These are phyloP conservation scores for Chaetodon auriga DNA, from an alignment of 2,113 vertebrate species.

Conservation along the genomic window DNA sequence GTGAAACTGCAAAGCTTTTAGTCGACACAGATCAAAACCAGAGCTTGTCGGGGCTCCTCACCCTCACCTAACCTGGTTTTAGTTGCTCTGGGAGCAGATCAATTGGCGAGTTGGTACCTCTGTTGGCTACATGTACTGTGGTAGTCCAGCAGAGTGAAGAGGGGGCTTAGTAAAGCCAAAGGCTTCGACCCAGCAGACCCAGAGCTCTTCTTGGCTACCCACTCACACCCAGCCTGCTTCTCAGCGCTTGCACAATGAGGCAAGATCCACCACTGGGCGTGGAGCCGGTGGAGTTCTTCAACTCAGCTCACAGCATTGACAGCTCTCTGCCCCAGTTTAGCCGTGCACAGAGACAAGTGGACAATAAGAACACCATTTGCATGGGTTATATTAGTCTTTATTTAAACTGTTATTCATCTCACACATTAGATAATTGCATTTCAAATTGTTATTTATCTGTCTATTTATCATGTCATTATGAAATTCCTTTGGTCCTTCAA, in stretches of 20 bases:
- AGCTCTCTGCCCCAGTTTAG: conserved; percentile 34
- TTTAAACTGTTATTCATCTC: conserved; percentile 88
- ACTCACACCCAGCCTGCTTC: background rate
- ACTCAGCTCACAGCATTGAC: conserved; percentile 20
- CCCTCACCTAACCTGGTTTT: conserved; percentile 45
- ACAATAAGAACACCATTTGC: conserved; percentile 85
- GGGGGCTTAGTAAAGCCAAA: conserved; percentile 23
- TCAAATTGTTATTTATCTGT: conserved; percentile 87
- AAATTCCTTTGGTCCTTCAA: conserved; percentile 95
- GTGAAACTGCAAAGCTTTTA: conserved; percentile 50
- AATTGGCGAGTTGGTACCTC: conserved; percentile 16
- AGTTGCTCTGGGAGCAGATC: conserved; percentile 38
- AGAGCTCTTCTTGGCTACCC: conserved; percentile 17
- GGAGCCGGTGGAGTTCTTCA: background rate
- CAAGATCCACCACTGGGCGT: background rate
- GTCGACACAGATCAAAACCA: conserved; percentile 3
- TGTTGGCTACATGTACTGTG: conserved; percentile 21
- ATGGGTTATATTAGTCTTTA: conserved; percentile 90
- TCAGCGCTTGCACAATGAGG: conserved; percentile 2
- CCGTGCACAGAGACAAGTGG: conserved; percentile 67
- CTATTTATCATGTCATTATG: conserved; percentile 87
- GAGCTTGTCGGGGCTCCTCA: background rate
- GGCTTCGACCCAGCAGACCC: conserved; percentile 15
- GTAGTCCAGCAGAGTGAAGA: conserved; percentile 31
- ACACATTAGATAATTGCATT: conserved; percentile 87